A percentile compares a stretch with the other conserved stretches of the same genome.
Evolutionary conservation across 2,113 vertebrate genomes (phyloP).

Genomic region (Oophaga pumilio): DNA sequence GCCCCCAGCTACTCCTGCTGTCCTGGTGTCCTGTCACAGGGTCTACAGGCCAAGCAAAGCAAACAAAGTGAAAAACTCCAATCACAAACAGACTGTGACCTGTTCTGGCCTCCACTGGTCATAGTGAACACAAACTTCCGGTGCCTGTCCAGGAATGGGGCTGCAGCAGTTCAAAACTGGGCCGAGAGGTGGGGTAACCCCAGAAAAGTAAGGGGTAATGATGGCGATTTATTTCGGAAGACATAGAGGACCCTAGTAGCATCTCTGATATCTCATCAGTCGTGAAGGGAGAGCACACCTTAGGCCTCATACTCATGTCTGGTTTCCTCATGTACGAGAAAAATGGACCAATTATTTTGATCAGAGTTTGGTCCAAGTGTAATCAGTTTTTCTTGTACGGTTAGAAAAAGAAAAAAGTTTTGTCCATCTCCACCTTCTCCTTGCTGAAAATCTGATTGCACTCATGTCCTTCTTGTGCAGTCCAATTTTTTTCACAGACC

Average conservation of each 20-base stretch:
- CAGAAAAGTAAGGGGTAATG: not conserved
- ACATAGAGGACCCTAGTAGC: not conserved
- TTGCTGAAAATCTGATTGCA: too few species aligned
- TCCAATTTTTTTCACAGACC: too few species aligned
- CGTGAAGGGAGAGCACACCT: not conserved
- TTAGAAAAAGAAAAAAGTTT: too few species aligned
- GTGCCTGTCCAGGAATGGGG: constrained; percentile 6
- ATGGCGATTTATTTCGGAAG: not conserved
- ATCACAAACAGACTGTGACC: constrained; percentile 70
- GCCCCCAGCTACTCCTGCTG: constrained; percentile 65
- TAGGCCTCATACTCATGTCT: too few species aligned
- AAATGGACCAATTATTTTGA: too few species aligned
- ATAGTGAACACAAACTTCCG: constrained; percentile 53
- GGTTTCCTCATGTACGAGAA: too few species aligned
- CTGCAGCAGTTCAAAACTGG: not conserved
- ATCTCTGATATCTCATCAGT: not conserved
- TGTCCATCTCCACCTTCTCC: too few species aligned
- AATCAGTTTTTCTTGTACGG: too few species aligned
- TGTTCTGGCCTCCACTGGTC: constrained; percentile 62
- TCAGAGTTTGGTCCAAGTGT: too few species aligned
- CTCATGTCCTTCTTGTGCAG: too few species aligned
- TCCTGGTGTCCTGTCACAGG: constrained; percentile 66
- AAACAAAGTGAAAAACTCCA: constrained; percentile 65
- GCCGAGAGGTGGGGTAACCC: too few species aligned
- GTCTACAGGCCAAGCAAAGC: constrained; percentile 70